Conservation (phyloP, 1,140 invertebrate species). For the Dendrolimus kikuchii region DNA sequence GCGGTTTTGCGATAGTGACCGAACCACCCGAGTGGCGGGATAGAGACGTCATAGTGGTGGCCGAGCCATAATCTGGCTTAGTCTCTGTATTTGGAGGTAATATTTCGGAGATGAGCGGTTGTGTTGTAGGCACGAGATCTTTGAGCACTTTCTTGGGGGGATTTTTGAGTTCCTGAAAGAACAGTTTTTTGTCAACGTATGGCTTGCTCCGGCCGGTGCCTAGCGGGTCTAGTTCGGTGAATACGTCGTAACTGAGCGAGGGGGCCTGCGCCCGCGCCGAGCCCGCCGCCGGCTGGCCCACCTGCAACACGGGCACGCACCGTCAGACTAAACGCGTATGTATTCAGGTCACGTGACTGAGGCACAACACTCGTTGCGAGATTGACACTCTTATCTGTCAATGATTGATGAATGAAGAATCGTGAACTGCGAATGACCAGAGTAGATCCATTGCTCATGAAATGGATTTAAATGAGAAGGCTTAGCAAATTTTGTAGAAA, state of each 20-base stretch:
- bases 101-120: constrained; percentile 47
- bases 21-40: constrained; percentile 65
- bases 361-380: too few relatives aligned
- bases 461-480: too few relatives aligned
- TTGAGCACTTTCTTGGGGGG: constrained; percentile 92
- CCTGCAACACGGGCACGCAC: constrained; percentile 52
- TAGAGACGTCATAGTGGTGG: constrained; percentile 63
- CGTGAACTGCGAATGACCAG: too few relatives aligned
- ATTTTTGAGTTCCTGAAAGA: constrained; percentile 95
- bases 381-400: too few relatives aligned
- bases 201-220: constrained; percentile 91
- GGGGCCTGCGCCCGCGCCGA: constrained; percentile 12
- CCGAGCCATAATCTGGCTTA: constrained; percentile 41
- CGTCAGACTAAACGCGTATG: constrained; percentile 18
- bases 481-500: too few relatives aligned
- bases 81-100: constrained; percentile 38
- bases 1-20: constrained; percentile 60
- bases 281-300: constrained; percentile 40
- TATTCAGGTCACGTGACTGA: too few relatives aligned
- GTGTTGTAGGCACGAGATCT: constrained; percentile 77
- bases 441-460: too few relatives aligned
- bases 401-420: too few relatives aligned
- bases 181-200: constrained; percentile 95
- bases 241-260: constrained; percentile 80
- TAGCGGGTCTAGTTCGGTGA: constrained; percentile 93